Conservation (phyloP, 2,888 invertebrate genomes). For the Drosophila borealis region DNA sequence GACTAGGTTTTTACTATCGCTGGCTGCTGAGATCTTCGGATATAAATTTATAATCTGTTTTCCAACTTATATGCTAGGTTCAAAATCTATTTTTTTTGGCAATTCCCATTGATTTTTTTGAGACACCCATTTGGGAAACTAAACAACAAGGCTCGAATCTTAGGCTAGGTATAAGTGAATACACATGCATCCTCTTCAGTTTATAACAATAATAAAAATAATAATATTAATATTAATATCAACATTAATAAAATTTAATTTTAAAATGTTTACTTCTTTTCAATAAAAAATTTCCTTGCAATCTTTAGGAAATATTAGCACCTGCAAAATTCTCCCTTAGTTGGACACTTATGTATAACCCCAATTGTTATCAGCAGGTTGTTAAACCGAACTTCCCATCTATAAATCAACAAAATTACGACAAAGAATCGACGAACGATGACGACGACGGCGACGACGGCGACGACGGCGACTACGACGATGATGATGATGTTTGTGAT, state of each 20-base stretch:
- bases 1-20: no score
- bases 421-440: slow-evolving; percentile 59
- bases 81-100: no score
- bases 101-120: no score
- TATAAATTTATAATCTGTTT: no score
- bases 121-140: no score
- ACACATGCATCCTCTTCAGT: no score
- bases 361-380: slow-evolving; percentile 54
- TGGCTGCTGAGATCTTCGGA: no score
- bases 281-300: neutral
- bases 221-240: no score
- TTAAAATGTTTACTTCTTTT: neutral
- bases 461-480: slow-evolving; percentile 12
- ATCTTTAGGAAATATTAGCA: neutral
- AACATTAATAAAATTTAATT: neutral
- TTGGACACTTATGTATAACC: slow-evolving; percentile 7
- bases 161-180: no score
- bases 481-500: slow-evolving; percentile 7
- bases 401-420: slow-evolving; percentile 66
- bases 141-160: no score
- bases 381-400: slow-evolving; percentile 23
- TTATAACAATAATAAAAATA: no score
- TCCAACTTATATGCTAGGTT: no score
- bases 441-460: slow-evolving; percentile 17
- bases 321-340: slow-evolving; percentile 6